phyloP scores from a whole-genome alignment of 2,888 invertebrate species.

The Cylloceria caligata region DNA sequence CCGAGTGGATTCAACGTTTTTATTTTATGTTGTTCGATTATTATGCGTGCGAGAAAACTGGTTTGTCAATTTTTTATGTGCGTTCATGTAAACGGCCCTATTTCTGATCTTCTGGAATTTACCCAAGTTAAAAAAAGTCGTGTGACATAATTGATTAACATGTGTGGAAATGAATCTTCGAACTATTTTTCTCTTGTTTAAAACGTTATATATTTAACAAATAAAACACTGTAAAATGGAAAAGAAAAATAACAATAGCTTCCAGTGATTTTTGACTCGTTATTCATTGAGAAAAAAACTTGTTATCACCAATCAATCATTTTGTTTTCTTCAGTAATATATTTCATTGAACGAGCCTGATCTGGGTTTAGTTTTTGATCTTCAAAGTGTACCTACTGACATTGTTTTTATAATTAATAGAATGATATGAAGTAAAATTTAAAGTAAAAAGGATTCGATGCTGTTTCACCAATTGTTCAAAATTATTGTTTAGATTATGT shows the following conservation, averaged over 20 bases:
- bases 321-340: neutral
- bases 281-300: too few species aligned
- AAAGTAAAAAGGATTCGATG: neutral
- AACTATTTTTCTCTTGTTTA: neutral
- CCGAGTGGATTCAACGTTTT: conserved; percentile 73
- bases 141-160: too few species aligned
- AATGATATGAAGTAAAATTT: neutral
- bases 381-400: neutral
- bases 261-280: too few species aligned
- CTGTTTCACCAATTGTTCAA: neutral
- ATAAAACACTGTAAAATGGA: neutral
- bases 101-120: conserved; percentile 3
- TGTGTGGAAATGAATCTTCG: too few species aligned
- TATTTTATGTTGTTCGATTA: conserved; percentile 42
- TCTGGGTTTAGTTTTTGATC: conserved; percentile 8
- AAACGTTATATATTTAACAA: neutral
- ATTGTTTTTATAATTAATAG: neutral
- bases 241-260: neutral
- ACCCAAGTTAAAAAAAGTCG: too few species aligned
- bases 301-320: too few species aligned
- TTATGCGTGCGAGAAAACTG: neutral
- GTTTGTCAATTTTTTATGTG: conserved; percentile 41
- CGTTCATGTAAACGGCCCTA: conserved; percentile 40
- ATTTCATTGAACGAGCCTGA: neutral
- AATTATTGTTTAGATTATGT: neutral